Evolutionary conservation across 2,888 invertebrate species (phyloP).

Genomic region (Pristionchus exspectatus): DNA sequence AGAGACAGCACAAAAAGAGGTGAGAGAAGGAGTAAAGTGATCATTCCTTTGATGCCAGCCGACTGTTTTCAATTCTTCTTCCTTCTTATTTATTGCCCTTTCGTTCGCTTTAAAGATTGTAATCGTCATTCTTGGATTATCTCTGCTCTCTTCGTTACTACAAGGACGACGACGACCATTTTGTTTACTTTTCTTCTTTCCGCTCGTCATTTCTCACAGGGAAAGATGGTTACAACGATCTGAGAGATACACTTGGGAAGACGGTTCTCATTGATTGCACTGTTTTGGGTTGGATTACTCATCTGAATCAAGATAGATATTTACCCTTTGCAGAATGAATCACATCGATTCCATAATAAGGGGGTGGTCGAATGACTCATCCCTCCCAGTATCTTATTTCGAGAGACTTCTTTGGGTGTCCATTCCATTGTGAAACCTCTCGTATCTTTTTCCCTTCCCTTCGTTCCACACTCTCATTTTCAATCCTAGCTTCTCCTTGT

Average conservation of each 20-base stretch:
- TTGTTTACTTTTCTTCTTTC: constrained; percentile 21
- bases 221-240: not conserved
- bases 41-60: constrained; percentile 36
- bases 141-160: constrained; percentile 14
- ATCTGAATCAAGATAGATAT: not conserved
- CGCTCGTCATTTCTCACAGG: not conserved
- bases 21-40: constrained; percentile 19
- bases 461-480: not conserved
- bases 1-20: constrained; percentile 31
- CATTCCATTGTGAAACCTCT: constrained; percentile 18
- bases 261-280: not conserved
- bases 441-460: not conserved
- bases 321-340: not conserved
- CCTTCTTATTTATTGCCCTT: constrained; percentile 34
- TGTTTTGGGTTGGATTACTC: constrained; percentile 10
- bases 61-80: not conserved
- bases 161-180: not conserved
- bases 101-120: not conserved
- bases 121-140: constrained; percentile 7
- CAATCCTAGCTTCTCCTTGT: not conserved
- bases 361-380: not conserved
- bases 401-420: not conserved
- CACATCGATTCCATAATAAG: not conserved
- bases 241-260: not conserved
- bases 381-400: constrained; percentile 26